Conservation (phyloP, 2,113 vertebrate species). For the Indicator indicator region DNA sequence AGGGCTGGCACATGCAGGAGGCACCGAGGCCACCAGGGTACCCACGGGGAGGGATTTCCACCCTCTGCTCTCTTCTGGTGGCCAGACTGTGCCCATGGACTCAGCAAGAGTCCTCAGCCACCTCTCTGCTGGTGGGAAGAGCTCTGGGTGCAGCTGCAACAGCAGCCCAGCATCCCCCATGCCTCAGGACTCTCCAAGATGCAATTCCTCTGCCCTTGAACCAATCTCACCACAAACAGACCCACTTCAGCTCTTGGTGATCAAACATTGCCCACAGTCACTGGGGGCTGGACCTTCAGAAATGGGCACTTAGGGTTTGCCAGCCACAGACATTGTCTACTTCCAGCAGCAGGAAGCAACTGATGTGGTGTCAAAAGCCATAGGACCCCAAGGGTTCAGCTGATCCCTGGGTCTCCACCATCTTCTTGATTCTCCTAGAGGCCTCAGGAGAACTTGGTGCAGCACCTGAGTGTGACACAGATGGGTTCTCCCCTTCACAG, state of each 20-base stretch:
- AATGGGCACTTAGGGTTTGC: background rate
- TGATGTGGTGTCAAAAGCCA: background rate
- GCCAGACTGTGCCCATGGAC: background rate
- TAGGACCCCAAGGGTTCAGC: background rate
- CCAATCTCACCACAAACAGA: background rate
- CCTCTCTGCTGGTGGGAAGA: fast-evolving
- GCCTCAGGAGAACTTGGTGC: background rate
- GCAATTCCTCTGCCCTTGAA: background rate
- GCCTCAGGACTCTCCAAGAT: background rate
- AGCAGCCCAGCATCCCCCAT: background rate
- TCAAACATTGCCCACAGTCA: background rate
- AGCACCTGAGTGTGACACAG: fast-evolving
- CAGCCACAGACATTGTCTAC: background rate
- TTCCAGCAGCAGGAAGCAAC: background rate
- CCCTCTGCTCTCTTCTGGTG: background rate
- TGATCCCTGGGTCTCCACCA: background rate
- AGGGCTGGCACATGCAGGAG: too few relatives aligned
- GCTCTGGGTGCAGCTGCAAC: too few relatives aligned
- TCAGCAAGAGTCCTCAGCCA: background rate
- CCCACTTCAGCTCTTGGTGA: background rate
- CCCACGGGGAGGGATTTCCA: background rate
- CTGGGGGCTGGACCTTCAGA: too few relatives aligned
- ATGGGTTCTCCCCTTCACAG: background rate
- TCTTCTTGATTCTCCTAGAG: background rate
- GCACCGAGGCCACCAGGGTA: background rate